Conservation (phyloP, 2,888 invertebrate genomes). For the Phytoseiulus persimilis region DNA sequence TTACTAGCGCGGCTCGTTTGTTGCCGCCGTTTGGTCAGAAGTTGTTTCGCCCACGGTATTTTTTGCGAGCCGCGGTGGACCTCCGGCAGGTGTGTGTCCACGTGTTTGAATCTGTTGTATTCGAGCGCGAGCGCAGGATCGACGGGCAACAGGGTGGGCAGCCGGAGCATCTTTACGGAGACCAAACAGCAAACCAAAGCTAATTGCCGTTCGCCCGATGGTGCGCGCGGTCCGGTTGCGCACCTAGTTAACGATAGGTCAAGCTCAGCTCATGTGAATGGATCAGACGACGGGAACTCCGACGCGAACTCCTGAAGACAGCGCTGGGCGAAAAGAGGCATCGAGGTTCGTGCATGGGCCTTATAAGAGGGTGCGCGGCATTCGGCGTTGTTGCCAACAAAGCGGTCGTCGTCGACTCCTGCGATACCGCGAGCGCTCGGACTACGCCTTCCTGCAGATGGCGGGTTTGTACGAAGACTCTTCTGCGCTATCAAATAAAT, state of each 20-base stretch:
- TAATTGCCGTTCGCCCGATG: neutral
- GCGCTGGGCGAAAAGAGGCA: neutral
- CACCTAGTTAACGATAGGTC: neutral
- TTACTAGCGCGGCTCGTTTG: conserved; percentile 5
- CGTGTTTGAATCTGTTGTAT: neutral
- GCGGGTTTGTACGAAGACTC: neutral
- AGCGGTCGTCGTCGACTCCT: neutral
- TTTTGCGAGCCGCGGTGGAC: neutral
- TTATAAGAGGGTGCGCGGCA: neutral
- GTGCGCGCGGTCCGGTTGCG: neutral
- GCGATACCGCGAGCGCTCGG: neutral
- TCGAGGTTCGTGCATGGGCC: neutral
- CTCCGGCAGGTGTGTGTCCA: neutral
- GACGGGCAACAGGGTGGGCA: neutral
- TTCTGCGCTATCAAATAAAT: conserved; percentile 14
- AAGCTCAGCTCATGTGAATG: neutral
- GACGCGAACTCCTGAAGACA: neutral
- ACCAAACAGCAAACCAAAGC: neutral
- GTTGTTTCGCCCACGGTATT: neutral
- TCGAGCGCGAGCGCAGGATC: neutral
- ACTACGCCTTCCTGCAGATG: neutral
- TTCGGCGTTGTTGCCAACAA: neutral
- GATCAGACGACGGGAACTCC: neutral
- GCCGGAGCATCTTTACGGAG: neutral
- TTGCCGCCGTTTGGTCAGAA: neutral